phyloP scores from a whole-genome alignment of 2,797 vertebrate species.

The Sandelia bainsii region DNA sequence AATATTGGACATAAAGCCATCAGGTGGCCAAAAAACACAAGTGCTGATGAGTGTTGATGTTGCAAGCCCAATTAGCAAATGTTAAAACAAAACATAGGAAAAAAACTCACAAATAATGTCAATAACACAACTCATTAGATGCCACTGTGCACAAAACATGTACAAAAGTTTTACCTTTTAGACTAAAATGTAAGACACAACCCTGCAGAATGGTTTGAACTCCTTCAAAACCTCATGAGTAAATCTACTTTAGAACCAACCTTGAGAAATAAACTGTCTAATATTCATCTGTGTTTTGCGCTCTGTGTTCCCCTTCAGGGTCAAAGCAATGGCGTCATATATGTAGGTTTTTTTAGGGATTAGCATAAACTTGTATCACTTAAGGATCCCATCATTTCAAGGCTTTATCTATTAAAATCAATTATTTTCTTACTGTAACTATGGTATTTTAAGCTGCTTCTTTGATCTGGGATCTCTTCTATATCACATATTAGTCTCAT shows the following conservation, averaged over 20 bases:
- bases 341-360: not conserved
- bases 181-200: too few species aligned
- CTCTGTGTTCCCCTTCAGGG: not conserved
- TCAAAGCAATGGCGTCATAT: not conserved
- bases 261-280: not conserved
- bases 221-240: not conserved
- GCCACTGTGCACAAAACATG: not conserved
- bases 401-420: not conserved
- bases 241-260: not conserved
- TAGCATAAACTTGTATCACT: not conserved
- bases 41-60: too few species aligned
- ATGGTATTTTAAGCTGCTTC: not conserved
- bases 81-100: too few species aligned
- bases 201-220: not conserved
- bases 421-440: not conserved
- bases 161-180: not conserved
- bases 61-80: too few species aligned
- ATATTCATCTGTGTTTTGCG: conserved; percentile 11
- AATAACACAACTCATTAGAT: too few species aligned
- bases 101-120: too few species aligned
- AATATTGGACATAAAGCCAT: not conserved
- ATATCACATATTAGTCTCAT: not conserved
- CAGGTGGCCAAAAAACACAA: too few species aligned
- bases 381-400: not conserved
- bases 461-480: not conserved